Conservation (phyloP, 2,797 vertebrate species). For the Pachyuromys duprasi region DNA sequence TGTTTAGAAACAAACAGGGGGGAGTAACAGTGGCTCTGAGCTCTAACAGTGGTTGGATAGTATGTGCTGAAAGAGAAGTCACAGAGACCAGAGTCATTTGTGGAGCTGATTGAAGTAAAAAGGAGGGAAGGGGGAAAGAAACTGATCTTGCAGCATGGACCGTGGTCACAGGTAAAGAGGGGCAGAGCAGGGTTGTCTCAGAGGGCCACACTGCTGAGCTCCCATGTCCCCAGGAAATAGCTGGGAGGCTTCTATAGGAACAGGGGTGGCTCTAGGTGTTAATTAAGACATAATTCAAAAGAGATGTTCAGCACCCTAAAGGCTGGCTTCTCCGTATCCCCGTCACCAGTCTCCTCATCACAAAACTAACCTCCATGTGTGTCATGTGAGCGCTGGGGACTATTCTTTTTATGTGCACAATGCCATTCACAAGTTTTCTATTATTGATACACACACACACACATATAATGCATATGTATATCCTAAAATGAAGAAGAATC, state of each 20-base stretch:
- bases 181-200: background rate
- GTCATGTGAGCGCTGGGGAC: background rate
- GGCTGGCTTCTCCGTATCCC: background rate
- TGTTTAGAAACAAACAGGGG: background rate
- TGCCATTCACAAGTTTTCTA: background rate
- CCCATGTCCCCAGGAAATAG: background rate
- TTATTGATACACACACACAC: no score
- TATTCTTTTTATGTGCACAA: background rate
- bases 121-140: no score
- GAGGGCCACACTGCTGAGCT: background rate
- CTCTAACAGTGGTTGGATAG: background rate
- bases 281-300: constrained; percentile 9
- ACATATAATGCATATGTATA: background rate
- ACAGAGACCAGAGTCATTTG: background rate
- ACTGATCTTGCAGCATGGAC: background rate
- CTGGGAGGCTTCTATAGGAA: background rate
- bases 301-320: background rate
- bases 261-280: background rate
- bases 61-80: background rate
- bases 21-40: background rate
- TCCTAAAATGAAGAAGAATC: background rate
- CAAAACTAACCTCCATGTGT: background rate
- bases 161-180: background rate
- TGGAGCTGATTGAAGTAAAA: background rate
- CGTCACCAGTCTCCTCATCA: background rate